A percentile compares a stretch with the other conserved stretches of the same genome.
Conservation (phyloP, 2,888 invertebrate genomes). For the Himalopsyche kuldschensis region DNA sequence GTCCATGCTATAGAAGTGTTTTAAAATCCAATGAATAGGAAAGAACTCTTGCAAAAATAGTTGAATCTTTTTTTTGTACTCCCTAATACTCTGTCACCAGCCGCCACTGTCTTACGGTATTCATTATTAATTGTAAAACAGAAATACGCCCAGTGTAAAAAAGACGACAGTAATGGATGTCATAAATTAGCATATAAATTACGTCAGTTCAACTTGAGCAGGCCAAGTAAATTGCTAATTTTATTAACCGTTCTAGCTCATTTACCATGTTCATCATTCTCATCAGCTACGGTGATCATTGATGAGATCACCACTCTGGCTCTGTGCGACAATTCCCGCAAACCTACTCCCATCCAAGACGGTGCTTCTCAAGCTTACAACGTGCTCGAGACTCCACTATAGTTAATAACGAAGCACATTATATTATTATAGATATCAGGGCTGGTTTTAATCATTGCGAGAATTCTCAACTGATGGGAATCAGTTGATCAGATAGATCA, state of each 20-base stretch:
- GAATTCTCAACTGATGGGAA: too few relatives aligned
- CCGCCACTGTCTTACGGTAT: too few relatives aligned
- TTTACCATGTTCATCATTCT: background rate
- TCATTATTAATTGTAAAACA: background rate
- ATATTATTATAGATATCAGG: too few relatives aligned
- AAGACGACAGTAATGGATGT: background rate
- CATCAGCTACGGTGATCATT: background rate
- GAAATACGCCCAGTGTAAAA: background rate
- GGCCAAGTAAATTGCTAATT: background rate
- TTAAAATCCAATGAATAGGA: too few relatives aligned
- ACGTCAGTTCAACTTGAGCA: background rate
- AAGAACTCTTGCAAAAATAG: too few relatives aligned
- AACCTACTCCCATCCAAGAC: too few relatives aligned
- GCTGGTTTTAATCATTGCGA: too few relatives aligned
- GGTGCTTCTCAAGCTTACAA: background rate
- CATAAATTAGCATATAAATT: background rate
- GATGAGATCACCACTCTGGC: background rate
- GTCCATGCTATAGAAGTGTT: too few relatives aligned
- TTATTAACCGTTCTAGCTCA: background rate
- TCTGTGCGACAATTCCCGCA: background rate
- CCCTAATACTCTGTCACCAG: too few relatives aligned
- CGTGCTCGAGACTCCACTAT: background rate
- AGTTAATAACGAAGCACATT: too few relatives aligned
- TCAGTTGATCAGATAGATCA: too few relatives aligned
- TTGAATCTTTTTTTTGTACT: too few relatives aligned